Percentiles rank a stretch among this genome's conserved stretches.
phyloP scores from a whole-genome alignment of 2,888 invertebrate genomes.

The Nomada ferruginata region DNA sequence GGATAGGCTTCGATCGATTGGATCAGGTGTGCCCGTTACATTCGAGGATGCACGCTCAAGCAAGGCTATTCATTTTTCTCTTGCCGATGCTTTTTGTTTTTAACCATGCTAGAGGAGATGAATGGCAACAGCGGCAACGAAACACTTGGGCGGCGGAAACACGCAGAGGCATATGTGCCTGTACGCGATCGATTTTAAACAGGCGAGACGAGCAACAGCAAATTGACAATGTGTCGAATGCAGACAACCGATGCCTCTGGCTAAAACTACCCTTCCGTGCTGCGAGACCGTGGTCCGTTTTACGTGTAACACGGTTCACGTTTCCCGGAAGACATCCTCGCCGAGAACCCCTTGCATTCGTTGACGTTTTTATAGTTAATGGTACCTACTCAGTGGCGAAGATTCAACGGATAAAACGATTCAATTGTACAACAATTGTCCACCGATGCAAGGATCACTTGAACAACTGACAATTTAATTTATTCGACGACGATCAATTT shows the following conservation, averaged over 20 bases:
- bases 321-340: neutral
- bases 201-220: conserved; percentile 74
- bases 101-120: conserved; percentile 36
- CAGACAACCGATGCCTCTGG: conserved; percentile 78
- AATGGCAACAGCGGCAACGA: conserved; percentile 41
- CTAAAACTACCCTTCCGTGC: conserved; percentile 74
- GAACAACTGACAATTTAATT: too few species aligned
- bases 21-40: neutral
- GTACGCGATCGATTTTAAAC: conserved; percentile 82
- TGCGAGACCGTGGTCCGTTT: conserved; percentile 59
- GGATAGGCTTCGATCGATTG: conserved; percentile 1
- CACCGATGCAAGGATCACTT: too few species aligned
- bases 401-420: neutral
- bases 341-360: neutral
- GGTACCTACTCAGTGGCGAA: too few species aligned
- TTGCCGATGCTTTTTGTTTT: neutral
- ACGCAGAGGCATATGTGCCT: conserved; percentile 64
- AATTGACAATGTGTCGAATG: conserved; percentile 83
- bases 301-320: conserved; percentile 17
- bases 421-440: too few species aligned
- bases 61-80: neutral
- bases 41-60: neutral
- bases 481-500: too few species aligned
- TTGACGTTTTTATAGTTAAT: neutral
- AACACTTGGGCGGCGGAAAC: conserved; percentile 62